Evolutionary conservation across 2,113 vertebrate species (phyloP), one percentile per base, ranked within the genome.

Genomic region (Ibidorhyncha struthersii): DNA sequence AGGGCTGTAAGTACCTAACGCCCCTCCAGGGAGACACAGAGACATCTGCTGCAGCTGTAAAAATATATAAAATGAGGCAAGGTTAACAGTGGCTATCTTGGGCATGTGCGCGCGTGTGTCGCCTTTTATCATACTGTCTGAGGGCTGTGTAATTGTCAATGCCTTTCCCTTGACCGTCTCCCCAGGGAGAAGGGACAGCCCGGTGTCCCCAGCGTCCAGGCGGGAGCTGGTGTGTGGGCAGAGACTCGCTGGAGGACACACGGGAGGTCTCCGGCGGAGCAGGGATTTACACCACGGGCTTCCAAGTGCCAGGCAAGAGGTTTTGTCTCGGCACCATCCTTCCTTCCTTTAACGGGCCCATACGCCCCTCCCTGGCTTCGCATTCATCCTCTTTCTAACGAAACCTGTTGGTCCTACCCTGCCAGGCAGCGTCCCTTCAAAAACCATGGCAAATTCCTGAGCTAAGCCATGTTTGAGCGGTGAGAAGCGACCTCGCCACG

Each of bases 31-130:
- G 96, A 97, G 71, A 65, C 49, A 65, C 49, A 2, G 5, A 96
- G 82, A 76, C 74, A 95, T 88, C 93, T 88, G 90, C 17, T 4
- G 62, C 87, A 92, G 88, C 96, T 93, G 87, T 90, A 93, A 91
- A 89, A 93, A 88, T 80, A 88, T 50, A 82, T 77, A 92, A 95
- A 96, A 91, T 18, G n/a, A 93, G 66, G 78, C 62, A 69, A 91
- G 93, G 93, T 90, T 96, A 95, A 95, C 29, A 91, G 93, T 0
- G 3, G 92, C 85, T 90, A 93, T 91, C 84, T 69, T 13, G 32
- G 78, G 78, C 40, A n/a, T 22, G 34, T 56, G 52, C 0, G 2
- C 0, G 2, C 2, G 5, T 11, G 26, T 32, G 63, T 34, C 74
- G 76, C 66, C 52, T 71, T 47, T 74, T 47, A 85, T 91, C 81